Evolutionary conservation across 2,797 vertebrate species (phyloP).

Genomic region (Argentina silus): DNA sequence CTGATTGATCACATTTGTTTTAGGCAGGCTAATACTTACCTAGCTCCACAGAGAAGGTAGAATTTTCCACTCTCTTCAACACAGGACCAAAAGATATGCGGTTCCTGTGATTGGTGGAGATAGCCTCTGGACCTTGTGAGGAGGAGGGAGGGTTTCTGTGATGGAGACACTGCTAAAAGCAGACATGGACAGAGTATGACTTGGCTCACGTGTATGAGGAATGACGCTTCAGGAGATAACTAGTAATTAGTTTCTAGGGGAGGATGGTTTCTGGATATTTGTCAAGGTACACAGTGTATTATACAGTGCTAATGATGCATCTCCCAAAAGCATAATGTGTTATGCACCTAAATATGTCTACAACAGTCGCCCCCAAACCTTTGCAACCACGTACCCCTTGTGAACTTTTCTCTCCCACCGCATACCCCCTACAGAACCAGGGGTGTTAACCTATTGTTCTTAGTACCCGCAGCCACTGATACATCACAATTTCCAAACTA

Average conservation of each 20-base stretch:
- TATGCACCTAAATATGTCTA: too few species aligned
- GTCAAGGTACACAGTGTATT: conserved; percentile 25
- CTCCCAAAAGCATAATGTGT: too few species aligned
- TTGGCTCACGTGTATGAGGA: conserved; percentile 35
- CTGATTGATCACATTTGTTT: conserved; percentile 54
- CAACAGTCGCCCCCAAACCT: too few species aligned
- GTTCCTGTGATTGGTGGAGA: conserved; percentile 59
- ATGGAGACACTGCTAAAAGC: conserved; percentile 51
- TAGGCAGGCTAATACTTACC: conserved; percentile 59
- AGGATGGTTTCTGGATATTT: conserved; percentile 28
- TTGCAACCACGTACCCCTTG: too few species aligned
- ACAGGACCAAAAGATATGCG: conserved; percentile 67
- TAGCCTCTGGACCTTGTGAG: conserved; percentile 34
- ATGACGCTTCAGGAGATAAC: conserved; percentile 25
- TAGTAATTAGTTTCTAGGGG: conserved; percentile 43
- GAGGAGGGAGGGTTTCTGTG: conserved; percentile 41
- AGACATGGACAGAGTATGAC: conserved; percentile 9
- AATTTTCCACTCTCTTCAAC: conserved; percentile 65
- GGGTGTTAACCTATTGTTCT: too few species aligned
- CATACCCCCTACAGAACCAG: too few species aligned
- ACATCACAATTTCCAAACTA: too few species aligned
- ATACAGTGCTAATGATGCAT: conserved; percentile 9
- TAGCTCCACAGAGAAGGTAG: conserved; percentile 55
- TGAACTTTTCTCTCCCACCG: too few species aligned
- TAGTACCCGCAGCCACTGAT: too few species aligned